Conservation (phyloP, 2,888 invertebrate genomes). For the Macrophya alboannulata region DNA sequence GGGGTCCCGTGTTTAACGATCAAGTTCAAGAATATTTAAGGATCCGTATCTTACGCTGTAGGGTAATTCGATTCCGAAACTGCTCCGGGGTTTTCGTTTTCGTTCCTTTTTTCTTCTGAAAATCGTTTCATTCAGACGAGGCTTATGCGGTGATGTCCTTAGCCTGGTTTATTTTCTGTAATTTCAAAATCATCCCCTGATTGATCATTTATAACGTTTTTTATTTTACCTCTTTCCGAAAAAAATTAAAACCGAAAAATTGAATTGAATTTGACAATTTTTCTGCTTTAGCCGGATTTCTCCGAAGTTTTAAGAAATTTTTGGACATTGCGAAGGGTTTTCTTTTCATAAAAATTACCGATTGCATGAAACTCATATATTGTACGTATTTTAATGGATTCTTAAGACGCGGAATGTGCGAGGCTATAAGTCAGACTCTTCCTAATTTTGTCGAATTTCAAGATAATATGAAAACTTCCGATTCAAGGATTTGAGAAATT, state of each 20-base stretch:
- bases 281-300: not conserved
- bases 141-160: not conserved
- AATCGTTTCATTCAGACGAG: not conserved
- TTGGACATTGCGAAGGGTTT: not conserved
- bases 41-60: conserved; percentile 21
- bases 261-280: too few species aligned
- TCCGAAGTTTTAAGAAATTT: not conserved
- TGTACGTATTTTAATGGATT: too few species aligned
- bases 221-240: too few species aligned
- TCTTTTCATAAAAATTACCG: not conserved
- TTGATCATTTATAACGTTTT: too few species aligned
- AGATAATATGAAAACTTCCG: not conserved
- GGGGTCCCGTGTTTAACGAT: conserved; percentile 39
- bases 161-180: too few species aligned
- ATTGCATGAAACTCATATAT: not conserved
- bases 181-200: too few species aligned
- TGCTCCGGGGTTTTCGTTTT: not conserved
- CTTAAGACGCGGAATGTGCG: too few species aligned
- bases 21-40: conserved; percentile 39
- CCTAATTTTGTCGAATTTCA: not conserved
- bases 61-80: not conserved
- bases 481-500: not conserved
- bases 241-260: too few species aligned
- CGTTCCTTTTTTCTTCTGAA: not conserved
- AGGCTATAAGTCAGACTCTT: too few species aligned